A percentile compares a stretch with the other conserved stretches of the same genome.
phyloP scores from a whole-genome alignment of 2,888 invertebrate genomes.

The Ceriagrion tenellum region DNA sequence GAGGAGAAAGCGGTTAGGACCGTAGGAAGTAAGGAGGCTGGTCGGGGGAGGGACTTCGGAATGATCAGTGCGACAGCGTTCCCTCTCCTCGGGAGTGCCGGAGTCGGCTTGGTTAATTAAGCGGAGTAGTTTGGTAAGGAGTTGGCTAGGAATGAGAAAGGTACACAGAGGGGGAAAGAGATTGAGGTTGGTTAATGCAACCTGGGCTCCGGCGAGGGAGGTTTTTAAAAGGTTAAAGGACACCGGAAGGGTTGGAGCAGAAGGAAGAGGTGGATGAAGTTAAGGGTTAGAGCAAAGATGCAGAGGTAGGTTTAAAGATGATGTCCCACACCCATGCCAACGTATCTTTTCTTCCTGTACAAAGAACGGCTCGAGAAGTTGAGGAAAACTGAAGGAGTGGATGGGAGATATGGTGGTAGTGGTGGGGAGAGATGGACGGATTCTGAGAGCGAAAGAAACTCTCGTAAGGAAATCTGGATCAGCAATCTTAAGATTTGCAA shows the following conservation, averaged over 20 bases:
- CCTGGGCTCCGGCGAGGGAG: background rate
- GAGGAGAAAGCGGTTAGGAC: background rate
- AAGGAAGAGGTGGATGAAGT: background rate
- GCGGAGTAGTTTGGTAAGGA: slow-evolving; percentile 54
- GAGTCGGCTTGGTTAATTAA: slow-evolving; percentile 36
- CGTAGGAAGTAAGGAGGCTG: background rate
- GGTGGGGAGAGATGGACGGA: background rate
- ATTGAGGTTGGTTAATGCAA: slow-evolving; percentile 37
- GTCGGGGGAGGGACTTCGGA: background rate
- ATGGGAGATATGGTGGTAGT: too few relatives aligned
- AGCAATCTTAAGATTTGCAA: background rate
- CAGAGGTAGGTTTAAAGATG: background rate
- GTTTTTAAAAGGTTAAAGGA: background rate
- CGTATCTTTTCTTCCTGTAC: background rate
- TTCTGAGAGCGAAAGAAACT: background rate
- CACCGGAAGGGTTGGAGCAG: background rate
- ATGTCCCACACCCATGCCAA: background rate
- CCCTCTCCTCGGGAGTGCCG: background rate
- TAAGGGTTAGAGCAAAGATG: background rate
- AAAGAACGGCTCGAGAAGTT: background rate
- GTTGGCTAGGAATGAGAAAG: slow-evolving; percentile 22
- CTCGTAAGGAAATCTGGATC: background rate
- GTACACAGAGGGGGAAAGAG: slow-evolving; percentile 39
- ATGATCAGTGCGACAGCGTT: slow-evolving; percentile 14
- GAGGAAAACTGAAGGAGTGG: background rate